phyloP scores from a whole-genome alignment of 2,113 vertebrate species.

The Theropithecus gelada region DNA sequence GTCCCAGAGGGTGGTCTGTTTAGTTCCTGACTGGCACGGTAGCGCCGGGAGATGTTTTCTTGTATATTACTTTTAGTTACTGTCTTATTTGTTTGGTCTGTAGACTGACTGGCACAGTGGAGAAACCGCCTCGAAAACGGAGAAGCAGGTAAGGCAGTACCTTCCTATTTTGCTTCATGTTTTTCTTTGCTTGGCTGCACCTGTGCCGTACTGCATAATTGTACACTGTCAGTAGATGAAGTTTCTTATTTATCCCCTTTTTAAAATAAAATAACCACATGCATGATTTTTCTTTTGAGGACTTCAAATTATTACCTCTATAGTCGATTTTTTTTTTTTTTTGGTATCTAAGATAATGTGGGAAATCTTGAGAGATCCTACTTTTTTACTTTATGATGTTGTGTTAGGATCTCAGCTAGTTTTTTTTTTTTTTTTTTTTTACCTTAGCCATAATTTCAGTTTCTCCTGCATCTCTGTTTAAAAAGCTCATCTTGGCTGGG shows the following conservation, averaged over 20 bases:
- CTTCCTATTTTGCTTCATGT: constrained; percentile 31
- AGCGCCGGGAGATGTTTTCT: neutral
- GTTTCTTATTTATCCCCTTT: constrained; percentile 18
- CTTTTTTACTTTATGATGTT: neutral
- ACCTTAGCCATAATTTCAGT: neutral
- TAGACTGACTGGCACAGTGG: constrained; percentile 80
- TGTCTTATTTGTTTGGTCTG: constrained; percentile 62
- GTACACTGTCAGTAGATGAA: neutral
- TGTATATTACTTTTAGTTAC: constrained; percentile 51
- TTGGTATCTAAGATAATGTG: neutral
- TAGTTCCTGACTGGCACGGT: neutral
- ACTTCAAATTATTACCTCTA: neutral
- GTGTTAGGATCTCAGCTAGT: too few relatives aligned
- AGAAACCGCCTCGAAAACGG: constrained; percentile 79
- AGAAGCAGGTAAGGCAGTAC: constrained; percentile 76
- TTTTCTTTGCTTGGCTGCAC: constrained; percentile 55
- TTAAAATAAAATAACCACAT: neutral
- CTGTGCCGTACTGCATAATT: constrained; percentile 26
- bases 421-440: neutral
- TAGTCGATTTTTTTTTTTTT: neutral
- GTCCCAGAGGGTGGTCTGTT: neutral
- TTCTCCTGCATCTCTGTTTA: neutral
- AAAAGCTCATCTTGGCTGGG: neutral
- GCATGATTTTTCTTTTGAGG: neutral
- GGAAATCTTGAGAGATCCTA: neutral